phyloP scores from a whole-genome alignment of 2,797 vertebrate genomes.

The Oreochromis mossambicus region DNA sequence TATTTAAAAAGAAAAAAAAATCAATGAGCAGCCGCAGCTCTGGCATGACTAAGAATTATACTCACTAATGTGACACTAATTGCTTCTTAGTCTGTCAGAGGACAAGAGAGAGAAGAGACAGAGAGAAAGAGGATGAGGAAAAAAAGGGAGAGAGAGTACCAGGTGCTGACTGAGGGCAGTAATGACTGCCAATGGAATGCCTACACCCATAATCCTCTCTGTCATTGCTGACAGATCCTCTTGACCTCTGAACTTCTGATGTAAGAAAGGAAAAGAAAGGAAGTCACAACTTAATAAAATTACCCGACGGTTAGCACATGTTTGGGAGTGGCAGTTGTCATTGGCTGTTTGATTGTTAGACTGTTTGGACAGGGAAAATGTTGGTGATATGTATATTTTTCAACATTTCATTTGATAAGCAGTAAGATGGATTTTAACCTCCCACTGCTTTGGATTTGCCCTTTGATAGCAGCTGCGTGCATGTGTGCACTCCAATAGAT shows the following conservation, averaged over 20 bases:
- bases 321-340: conserved; percentile 27
- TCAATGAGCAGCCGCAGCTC: conserved; percentile 22
- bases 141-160: conserved; percentile 52
- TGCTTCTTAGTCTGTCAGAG: conserved; percentile 77
- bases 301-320: conserved; percentile 55
- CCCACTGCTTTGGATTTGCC: conserved; percentile 12
- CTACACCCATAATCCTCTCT: conserved; percentile 80
- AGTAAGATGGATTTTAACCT: conserved; percentile 1
- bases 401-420: not conserved
- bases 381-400: not conserved
- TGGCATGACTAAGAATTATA: conserved; percentile 63
- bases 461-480: conserved; percentile 37
- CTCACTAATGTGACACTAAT: conserved; percentile 82
- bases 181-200: conserved; percentile 81
- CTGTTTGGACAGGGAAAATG: not conserved
- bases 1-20: not conserved
- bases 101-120: conserved; percentile 69
- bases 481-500: conserved; percentile 24
- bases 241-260: conserved; percentile 78
- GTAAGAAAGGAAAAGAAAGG: conserved; percentile 71
- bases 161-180: conserved; percentile 74
- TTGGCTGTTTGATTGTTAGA: not conserved
- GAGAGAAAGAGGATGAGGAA: conserved; percentile 65
- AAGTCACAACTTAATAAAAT: conserved; percentile 77
- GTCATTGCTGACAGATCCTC: conserved; percentile 80